Conservation (phyloP, 1,140 invertebrate genomes). For the honey bee (Apis mellifera) region Amel_HAv3.1 CM009933.2:6499001-6499500, state of each 20-base stretch:
- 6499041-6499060: no score
- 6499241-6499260: not conserved
- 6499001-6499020: not conserved
- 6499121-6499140: not conserved
- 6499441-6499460: no score
- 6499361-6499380: no score
- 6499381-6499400: no score
- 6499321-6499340: not conserved
- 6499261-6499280: not conserved
- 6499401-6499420: not conserved
- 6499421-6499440: not conserved
- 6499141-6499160: not conserved
- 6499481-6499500: not conserved
- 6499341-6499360: no score
- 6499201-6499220: not conserved
- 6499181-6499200: no score
- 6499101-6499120: not conserved
- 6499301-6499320: slow-evolving; percentile 23
- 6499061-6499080: not conserved
- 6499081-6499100: not conserved
- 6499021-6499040: no score
- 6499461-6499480: not conserved
- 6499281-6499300: not conserved
- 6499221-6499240: not conserved
- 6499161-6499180: slow-evolving; percentile 20